Evolutionary conservation across 2,113 vertebrate species (phyloP).

Genomic region (Pedetes capensis): DNA sequence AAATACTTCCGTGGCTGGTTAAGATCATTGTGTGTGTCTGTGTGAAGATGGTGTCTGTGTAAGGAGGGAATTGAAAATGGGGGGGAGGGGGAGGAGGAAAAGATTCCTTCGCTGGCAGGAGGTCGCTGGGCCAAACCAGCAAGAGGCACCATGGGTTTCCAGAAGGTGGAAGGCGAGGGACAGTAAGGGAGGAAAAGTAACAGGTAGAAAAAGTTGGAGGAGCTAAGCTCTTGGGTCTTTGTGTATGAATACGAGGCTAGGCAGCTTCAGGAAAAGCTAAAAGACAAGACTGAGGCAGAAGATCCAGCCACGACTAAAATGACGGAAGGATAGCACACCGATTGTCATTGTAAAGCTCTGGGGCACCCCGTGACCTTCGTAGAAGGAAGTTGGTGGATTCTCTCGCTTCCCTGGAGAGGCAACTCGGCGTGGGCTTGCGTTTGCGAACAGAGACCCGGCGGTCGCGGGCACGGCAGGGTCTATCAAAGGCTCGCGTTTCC

Average conservation of each 20-base stretch:
- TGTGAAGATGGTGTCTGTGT: slow-evolving; percentile 54
- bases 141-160: neutral
- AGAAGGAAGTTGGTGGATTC: slow-evolving; percentile 60
- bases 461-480: neutral
- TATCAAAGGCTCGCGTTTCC: slow-evolving; percentile 8
- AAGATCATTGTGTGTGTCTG: neutral
- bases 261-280: neutral
- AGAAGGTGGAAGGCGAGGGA: neutral
- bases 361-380: slow-evolving; percentile 56
- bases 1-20: neutral
- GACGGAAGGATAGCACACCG: neutral
- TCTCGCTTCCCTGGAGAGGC: slow-evolving; percentile 34
- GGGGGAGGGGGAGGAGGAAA: neutral
- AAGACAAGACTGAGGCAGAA: slow-evolving; percentile 32
- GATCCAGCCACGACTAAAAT: neutral
- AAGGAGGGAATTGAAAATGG: slow-evolving; percentile 34
- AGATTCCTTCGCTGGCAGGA: slow-evolving; percentile 42
- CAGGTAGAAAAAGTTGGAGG: slow-evolving; percentile 72
- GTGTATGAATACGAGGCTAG: slow-evolving; percentile 25
- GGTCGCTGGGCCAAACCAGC: neutral
- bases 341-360: neutral
- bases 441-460: neutral
- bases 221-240: slow-evolving; percentile 55
- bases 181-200: slow-evolving; percentile 54
- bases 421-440: neutral